Conservation (phyloP, 2,888 invertebrate species). For the Drosophila algonquin region DNA sequence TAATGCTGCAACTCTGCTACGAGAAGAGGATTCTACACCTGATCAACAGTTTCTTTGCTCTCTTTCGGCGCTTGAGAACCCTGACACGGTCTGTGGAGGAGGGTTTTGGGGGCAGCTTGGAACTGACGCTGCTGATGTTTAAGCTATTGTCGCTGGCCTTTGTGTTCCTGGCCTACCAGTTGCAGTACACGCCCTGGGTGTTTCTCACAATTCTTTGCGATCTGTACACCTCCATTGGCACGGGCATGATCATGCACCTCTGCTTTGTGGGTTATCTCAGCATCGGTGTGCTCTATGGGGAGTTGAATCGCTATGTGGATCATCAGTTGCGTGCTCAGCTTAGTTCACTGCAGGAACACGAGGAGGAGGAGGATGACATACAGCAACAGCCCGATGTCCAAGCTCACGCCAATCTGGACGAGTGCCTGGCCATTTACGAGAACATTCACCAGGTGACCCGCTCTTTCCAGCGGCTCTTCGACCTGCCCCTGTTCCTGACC, state of each 20-base stretch:
- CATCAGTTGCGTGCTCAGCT: constrained; percentile 31
- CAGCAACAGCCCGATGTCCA: not conserved
- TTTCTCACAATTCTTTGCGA: constrained; percentile 13
- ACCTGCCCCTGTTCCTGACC: constrained; percentile 37
- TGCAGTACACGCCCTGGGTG: not conserved
- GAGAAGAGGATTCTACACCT: constrained; percentile 13
- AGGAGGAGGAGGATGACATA: not conserved
- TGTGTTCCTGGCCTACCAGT: constrained; percentile 9
- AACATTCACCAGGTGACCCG: constrained; percentile 36
- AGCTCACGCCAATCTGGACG: constrained; percentile 26
- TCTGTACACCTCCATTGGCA: constrained; percentile 26
- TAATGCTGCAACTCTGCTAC: constrained; percentile 33
- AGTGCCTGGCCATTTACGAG: constrained; percentile 41
- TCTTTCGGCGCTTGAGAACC: constrained; percentile 20
- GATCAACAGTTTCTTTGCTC: constrained; percentile 33
- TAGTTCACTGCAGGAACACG: not conserved
- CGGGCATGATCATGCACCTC: constrained; percentile 36
- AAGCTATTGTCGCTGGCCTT: constrained; percentile 27
- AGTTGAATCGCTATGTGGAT: constrained; percentile 42
- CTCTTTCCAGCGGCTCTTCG: constrained; percentile 35
- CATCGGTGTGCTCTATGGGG: constrained; percentile 41
- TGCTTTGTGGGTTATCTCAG: constrained; percentile 47
- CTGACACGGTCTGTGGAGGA: not conserved
- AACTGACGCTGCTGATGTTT: constrained; percentile 27
- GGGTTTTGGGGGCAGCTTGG: constrained; percentile 33